Evolutionary conservation across 2,797 vertebrate genomes (phyloP).

Genomic region (Cryptoblepharus egeriae): DNA sequence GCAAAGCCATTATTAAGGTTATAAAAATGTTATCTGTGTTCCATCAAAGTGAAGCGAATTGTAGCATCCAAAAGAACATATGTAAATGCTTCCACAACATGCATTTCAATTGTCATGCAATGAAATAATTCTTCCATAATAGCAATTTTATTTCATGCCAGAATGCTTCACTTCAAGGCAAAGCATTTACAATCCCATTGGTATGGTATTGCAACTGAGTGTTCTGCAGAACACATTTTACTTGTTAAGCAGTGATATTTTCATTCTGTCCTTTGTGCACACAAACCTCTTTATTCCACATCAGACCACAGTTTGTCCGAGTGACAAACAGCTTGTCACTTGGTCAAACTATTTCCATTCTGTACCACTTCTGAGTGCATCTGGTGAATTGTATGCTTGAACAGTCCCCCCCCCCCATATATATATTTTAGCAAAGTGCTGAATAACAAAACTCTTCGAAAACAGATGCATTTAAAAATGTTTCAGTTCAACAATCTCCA

Average conservation of each 20-base stretch:
- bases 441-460: background rate
- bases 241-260: constrained; percentile 25
- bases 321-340: background rate
- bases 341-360: background rate
- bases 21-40: constrained; percentile 56
- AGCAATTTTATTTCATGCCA: constrained; percentile 50
- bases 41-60: constrained; percentile 57
- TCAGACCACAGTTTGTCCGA: background rate
- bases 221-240: constrained; percentile 50
- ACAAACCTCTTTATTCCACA: background rate
- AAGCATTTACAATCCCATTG: constrained; percentile 59
- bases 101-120: constrained; percentile 60
- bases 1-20: constrained; percentile 54
- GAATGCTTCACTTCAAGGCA: constrained; percentile 51
- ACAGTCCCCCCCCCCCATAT: background rate
- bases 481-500: background rate
- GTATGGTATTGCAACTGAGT: constrained; percentile 47
- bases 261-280: background rate
- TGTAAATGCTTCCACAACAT: constrained; percentile 66
- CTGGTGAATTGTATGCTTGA: background rate
- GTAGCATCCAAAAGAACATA: constrained; percentile 53
- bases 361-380: background rate
- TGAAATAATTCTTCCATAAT: constrained; percentile 63
- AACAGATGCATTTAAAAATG: background rate
- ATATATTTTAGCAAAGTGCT: no score